Conservation (phyloP, 1,140 invertebrate species). For the Nephotettix cincticeps region DNA sequence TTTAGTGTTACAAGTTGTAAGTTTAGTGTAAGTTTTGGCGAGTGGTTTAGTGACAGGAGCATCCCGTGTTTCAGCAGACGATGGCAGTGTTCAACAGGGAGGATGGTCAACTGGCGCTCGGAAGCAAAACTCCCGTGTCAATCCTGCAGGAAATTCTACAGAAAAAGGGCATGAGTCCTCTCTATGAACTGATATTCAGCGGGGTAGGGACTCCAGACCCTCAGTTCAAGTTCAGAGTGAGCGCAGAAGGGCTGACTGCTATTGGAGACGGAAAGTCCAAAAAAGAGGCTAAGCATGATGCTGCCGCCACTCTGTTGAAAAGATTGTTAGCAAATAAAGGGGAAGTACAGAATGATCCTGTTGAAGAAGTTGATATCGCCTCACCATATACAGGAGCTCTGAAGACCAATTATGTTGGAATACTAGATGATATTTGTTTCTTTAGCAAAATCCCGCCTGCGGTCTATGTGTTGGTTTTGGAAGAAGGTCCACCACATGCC, state of each 20-base stretch:
- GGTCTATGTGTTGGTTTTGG: constrained; percentile 59
- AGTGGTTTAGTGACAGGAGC: no score
- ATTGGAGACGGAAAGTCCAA: constrained; percentile 62
- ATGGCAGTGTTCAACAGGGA: not conserved
- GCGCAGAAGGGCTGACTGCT: constrained; percentile 48
- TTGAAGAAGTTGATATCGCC: constrained; percentile 19
- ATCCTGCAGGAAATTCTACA: constrained; percentile 71
- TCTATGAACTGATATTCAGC: constrained; percentile 67
- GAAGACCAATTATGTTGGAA: constrained; percentile 39
- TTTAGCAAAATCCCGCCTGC: constrained; percentile 63
- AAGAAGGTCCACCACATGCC: constrained; percentile 70
- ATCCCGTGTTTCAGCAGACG: no score
- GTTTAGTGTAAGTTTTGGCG: no score
- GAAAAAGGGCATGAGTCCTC: constrained; percentile 57
- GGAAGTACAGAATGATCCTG: not conserved
- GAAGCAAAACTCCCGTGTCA: constrained; percentile 66
- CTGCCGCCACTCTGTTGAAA: constrained; percentile 59
- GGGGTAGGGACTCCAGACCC: constrained; percentile 70
- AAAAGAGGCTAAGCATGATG: constrained; percentile 69
- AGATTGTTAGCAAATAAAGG: constrained; percentile 35
- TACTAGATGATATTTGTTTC: constrained; percentile 54
- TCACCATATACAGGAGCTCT: constrained; percentile 36
- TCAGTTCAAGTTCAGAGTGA: constrained; percentile 64
- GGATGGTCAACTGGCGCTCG: constrained; percentile 22
- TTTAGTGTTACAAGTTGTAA: no score